Percentiles rank a stretch among this genome's conserved stretches.
phyloP scores from a whole-genome alignment of 2,113 vertebrate genomes.

The Pseudopodoces humilis region DNA sequence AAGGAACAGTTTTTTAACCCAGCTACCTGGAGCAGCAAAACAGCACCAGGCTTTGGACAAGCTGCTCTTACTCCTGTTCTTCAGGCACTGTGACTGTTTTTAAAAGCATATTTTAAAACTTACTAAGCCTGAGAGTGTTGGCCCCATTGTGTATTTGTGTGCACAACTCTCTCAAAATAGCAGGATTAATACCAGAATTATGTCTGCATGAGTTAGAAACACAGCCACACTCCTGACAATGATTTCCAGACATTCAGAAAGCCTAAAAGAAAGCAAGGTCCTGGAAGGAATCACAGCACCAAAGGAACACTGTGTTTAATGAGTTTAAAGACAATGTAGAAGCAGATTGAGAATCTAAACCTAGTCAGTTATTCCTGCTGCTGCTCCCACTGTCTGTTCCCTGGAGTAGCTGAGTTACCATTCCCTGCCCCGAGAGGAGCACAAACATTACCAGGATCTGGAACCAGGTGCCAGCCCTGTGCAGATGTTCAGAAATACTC shows the following conservation, averaged over 20 bases:
- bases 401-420: neutral
- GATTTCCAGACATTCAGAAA: neutral
- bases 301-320: neutral
- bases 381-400: neutral
- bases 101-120: neutral
- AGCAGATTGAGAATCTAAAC: neutral
- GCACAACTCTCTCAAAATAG: neutral
- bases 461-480: fast-evolving
- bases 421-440: neutral
- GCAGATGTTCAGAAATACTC: neutral
- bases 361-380: neutral
- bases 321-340: neutral
- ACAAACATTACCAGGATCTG: neutral
- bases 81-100: neutral
- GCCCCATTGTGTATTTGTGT: neutral
- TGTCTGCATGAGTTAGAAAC: neutral
- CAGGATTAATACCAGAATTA: neutral
- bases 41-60: neutral
- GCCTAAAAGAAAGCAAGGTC: neutral
- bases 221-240: neutral
- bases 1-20: neutral
- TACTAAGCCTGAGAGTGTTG: neutral
- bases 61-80: neutral
- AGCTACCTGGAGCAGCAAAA: neutral
- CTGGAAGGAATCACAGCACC: neutral